These are phyloP conservation scores for Caenorhabditis japonica DNA, from an alignment of 2,888 invertebrate genomes.

Conservation along the genomic window DNA sequence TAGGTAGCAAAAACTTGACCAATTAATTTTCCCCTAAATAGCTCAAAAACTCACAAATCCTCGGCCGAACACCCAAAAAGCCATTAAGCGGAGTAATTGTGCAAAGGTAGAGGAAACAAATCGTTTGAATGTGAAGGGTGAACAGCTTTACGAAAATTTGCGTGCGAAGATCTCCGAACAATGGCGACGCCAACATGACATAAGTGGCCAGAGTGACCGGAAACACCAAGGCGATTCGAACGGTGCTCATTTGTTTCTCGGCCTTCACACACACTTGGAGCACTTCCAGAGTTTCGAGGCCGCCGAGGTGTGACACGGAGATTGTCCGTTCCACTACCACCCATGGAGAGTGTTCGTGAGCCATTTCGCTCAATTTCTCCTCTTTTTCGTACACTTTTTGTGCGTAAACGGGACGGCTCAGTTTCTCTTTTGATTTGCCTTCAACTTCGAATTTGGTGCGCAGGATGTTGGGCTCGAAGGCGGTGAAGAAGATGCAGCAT, in stretches of 20 bases:
- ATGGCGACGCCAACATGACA: conserved; percentile 71
- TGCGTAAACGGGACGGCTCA: conserved; percentile 45
- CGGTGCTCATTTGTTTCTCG: conserved; percentile 71
- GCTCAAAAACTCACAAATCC: conserved; percentile 71
- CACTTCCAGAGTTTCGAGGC: conserved; percentile 49
- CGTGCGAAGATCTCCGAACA: conserved; percentile 74
- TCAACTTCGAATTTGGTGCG: conserved; percentile 59
- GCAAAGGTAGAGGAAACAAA: conserved; percentile 74
- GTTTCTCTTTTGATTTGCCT: conserved; percentile 40
- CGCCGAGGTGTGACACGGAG: conserved; percentile 35
- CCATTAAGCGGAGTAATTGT: conserved; percentile 74
- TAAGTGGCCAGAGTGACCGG: conserved; percentile 71
- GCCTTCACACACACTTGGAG: conserved; percentile 71
- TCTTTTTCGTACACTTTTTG: conserved; percentile 48
- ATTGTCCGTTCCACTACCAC: conserved; percentile 50
- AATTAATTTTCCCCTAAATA: no score
- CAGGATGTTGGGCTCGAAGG: conserved; percentile 53
- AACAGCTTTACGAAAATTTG: conserved; percentile 73
- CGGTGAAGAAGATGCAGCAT: conserved; percentile 63
- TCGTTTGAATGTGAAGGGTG: conserved; percentile 69
- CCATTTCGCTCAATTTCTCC: conserved; percentile 42
- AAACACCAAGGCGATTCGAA: conserved; percentile 66
- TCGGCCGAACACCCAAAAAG: conserved; percentile 70
- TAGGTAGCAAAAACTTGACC: no score
- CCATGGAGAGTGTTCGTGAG: conserved; percentile 63